Evolutionary conservation across 2,888 invertebrate genomes (phyloP).

Genomic region (Caenorhabditis plicata): DNA sequence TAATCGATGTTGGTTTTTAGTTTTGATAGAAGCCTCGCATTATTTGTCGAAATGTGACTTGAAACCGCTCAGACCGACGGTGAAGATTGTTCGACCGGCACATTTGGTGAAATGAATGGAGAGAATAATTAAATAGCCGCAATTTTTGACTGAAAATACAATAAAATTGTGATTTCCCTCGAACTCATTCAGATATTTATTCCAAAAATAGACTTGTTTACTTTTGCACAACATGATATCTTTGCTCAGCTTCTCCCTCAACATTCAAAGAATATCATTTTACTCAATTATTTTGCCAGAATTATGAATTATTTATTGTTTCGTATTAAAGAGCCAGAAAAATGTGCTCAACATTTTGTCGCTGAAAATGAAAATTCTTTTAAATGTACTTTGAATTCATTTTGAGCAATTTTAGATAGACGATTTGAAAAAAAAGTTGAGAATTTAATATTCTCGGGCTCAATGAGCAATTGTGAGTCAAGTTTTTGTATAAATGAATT

Average conservation of each 20-base stretch:
- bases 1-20: conserved; percentile 4
- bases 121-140: background rate
- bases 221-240: background rate
- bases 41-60: conserved; percentile 14
- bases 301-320: background rate
- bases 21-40: conserved; percentile 21
- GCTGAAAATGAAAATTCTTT: too few species aligned
- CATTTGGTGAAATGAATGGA: background rate
- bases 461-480: too few species aligned
- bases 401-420: too few species aligned
- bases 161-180: background rate
- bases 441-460: too few species aligned
- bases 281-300: background rate
- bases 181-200: background rate
- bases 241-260: background rate
- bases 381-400: too few species aligned
- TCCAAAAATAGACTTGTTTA: background rate
- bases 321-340: too few species aligned
- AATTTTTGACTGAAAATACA: background rate
- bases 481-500: too few species aligned
- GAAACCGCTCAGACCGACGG: conserved; percentile 4
- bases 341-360: too few species aligned
- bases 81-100: conserved; percentile 1
- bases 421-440: too few species aligned
- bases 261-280: background rate